A percentile compares a stretch with the other conserved stretches of the same genome.
Conservation (phyloP, 2,888 invertebrate species). For the Andrena trimmerana region DNA sequence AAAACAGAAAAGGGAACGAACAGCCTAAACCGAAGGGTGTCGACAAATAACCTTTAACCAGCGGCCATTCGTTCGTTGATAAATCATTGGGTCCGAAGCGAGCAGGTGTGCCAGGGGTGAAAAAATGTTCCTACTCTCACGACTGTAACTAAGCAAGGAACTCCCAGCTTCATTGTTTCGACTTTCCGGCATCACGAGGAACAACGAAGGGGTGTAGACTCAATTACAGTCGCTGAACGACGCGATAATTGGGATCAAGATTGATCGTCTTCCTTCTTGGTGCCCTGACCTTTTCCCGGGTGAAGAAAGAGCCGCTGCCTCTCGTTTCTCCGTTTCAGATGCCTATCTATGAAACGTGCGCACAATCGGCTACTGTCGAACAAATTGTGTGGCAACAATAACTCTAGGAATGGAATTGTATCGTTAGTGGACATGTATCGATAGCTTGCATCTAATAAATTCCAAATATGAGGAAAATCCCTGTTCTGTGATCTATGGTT, state of each 20-base stretch:
- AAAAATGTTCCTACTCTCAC: constrained; percentile 53
- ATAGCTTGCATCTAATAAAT: not conserved
- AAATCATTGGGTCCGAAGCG: constrained; percentile 58
- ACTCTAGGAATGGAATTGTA: not conserved
- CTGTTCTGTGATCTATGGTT: too few relatives aligned
- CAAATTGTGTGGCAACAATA: constrained; percentile 21
- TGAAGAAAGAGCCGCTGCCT: constrained; percentile 56
- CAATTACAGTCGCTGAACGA: constrained; percentile 82
- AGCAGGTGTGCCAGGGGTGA: constrained; percentile 55
- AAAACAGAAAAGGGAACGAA: constrained; percentile 15
- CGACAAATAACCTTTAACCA: constrained; percentile 47
- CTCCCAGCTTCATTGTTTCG: constrained; percentile 66
- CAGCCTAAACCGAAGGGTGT: constrained; percentile 30
- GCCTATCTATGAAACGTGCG: constrained; percentile 11
- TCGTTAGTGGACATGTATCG: not conserved
- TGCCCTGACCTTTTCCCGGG: constrained; percentile 61
- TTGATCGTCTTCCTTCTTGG: constrained; percentile 77
- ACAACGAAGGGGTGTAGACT: constrained; percentile 65
- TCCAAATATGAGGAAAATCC: not conserved
- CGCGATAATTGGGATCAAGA: constrained; percentile 82
- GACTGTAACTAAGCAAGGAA: constrained; percentile 37
- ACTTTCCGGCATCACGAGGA: constrained; percentile 70
- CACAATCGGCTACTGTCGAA: not conserved
- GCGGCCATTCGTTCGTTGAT: constrained; percentile 53
- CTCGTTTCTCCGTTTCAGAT: constrained; percentile 30